phyloP scores from a whole-genome alignment of 2,888 invertebrate genomes.

The Temnothorax rugatulus region DNA sequence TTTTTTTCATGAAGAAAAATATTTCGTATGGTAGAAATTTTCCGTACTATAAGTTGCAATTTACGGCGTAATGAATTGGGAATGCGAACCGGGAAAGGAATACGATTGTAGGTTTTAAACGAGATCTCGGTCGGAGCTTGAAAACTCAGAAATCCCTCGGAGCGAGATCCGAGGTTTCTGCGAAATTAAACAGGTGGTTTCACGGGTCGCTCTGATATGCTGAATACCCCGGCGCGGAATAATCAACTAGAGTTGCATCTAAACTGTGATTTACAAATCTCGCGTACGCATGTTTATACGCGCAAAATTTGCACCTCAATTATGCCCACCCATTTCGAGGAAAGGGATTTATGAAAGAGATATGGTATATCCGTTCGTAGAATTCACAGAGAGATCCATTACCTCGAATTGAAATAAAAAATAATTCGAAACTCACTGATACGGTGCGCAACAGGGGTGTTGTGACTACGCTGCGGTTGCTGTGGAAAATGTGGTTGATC shows the following conservation, averaged over 20 bases:
- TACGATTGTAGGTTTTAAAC: constrained; percentile 32
- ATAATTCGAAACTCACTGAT: neutral
- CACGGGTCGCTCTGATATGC: neutral
- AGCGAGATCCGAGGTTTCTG: constrained; percentile 12
- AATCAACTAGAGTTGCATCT: constrained; percentile 1
- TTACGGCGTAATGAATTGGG: constrained; percentile 28
- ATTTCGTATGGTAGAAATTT: neutral
- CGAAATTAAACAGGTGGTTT: constrained; percentile 48
- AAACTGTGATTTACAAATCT: neutral
- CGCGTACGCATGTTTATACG: constrained; percentile 4
- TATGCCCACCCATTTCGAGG: neutral
- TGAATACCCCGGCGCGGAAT: neutral
- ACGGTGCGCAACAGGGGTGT: neutral
- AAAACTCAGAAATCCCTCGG: constrained; percentile 14
- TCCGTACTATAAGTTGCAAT: neutral
- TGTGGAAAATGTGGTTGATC: neutral
- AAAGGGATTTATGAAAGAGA: neutral
- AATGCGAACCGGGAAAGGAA: constrained; percentile 10
- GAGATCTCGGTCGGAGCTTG: neutral
- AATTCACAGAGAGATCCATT: neutral
- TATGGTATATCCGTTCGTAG: neutral
- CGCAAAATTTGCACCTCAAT: neutral
- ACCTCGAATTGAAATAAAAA: constrained; percentile 9
- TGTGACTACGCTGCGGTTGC: neutral
- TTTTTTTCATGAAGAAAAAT: neutral